These are phyloP conservation scores for Pandemis cinnamomeana DNA, from an alignment of 2,888 invertebrate genomes.

Conservation along the genomic window DNA sequence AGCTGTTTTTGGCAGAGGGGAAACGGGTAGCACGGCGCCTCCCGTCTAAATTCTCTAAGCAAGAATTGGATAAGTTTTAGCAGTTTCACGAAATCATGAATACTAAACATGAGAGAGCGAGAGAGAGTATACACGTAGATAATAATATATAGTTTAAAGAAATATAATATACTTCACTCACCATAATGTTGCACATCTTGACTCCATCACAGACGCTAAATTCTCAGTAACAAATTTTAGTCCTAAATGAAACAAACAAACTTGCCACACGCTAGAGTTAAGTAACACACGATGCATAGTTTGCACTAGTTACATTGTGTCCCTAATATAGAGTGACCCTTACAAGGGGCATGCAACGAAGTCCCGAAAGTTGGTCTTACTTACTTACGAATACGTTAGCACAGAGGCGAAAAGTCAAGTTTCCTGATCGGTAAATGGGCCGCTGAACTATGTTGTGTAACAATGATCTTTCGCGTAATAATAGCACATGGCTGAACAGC, in stretches of 20 bases:
- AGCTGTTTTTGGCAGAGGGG: too few species aligned
- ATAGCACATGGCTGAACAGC: not conserved
- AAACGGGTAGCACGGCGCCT: too few species aligned
- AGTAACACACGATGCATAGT: not conserved
- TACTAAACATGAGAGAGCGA: too few species aligned
- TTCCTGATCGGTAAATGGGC: conserved; percentile 34
- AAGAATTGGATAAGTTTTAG: too few species aligned
- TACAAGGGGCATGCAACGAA: conserved; percentile 13
- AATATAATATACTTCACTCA: too few species aligned
- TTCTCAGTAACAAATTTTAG: not conserved
- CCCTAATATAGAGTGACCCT: conserved; percentile 18
- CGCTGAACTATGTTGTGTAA: conserved; percentile 31
- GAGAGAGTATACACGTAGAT: too few species aligned
- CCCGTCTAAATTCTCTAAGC: too few species aligned
- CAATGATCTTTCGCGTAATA: conserved; percentile 15
- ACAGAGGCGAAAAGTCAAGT: conserved; percentile 10
- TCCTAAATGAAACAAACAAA: not conserved
- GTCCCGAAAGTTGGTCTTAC: conserved; percentile 26
- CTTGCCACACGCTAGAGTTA: not conserved
- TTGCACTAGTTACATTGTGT: conserved; percentile 13
- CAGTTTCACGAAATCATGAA: too few species aligned
- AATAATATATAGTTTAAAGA: too few species aligned
- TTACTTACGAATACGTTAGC: conserved; percentile 23
- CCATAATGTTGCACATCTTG: too few species aligned
- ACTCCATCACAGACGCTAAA: not conserved